These are phyloP conservation scores for Drosophila lutescens DNA, from an alignment of 2,888 invertebrate species.

Conservation along the genomic window DNA sequence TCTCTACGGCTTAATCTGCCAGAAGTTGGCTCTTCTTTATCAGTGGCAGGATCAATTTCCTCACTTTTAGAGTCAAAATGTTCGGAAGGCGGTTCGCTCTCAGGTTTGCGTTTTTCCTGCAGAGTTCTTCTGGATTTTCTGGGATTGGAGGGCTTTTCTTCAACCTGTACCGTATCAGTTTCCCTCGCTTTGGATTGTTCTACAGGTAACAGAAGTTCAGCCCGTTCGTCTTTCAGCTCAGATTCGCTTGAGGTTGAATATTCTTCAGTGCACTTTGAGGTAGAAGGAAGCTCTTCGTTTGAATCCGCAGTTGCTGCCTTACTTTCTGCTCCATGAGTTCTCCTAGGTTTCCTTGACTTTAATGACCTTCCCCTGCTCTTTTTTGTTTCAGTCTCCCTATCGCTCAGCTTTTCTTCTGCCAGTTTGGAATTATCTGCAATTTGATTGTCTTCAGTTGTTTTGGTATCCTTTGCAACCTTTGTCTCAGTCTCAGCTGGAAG, in stretches of 20 bases:
- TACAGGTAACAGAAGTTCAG: background rate
- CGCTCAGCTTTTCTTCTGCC: slow-evolving; percentile 1
- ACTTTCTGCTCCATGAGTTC: background rate
- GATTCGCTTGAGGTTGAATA: slow-evolving; percentile 7
- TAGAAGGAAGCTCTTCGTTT: background rate
- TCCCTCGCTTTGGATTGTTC: background rate
- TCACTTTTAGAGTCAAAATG: background rate
- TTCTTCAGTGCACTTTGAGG: slow-evolving; percentile 8
- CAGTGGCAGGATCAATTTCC: background rate
- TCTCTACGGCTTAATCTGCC: slow-evolving; percentile 8
- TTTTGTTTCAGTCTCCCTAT: slow-evolving; percentile 4
- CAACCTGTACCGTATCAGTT: background rate
- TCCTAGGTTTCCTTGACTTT: background rate
- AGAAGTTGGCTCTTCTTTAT: background rate
- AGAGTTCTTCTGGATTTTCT: background rate
- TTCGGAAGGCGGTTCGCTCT: background rate
- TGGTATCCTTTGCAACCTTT: background rate
- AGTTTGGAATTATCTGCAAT: background rate
- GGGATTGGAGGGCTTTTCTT: background rate
- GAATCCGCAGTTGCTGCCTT: background rate
- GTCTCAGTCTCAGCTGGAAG: background rate
- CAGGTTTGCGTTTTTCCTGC: background rate
- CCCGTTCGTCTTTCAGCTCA: background rate
- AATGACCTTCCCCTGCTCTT: background rate
- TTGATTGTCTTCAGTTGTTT: background rate